phyloP scores from a whole-genome alignment of 2,888 invertebrate genomes.

The Oscheius sp. region DNA sequence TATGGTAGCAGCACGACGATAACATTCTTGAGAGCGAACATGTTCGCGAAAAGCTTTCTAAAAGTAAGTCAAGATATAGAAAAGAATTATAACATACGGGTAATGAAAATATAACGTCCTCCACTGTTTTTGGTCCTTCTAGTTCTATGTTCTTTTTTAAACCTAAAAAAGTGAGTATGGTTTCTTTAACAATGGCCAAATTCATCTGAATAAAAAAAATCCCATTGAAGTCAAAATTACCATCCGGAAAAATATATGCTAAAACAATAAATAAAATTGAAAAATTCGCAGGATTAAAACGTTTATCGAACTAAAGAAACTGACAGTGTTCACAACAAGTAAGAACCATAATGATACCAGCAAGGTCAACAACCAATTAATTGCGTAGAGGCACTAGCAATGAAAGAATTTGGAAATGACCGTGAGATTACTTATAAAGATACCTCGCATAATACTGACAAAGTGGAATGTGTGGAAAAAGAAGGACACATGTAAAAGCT shows the following conservation, averaged over 20 bases:
- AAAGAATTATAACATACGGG: constrained; percentile 19
- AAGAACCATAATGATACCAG: constrained; percentile 1
- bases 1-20: constrained; percentile 33
- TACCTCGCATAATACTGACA: constrained; percentile 9
- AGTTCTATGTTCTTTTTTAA: background rate
- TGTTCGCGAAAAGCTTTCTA: constrained; percentile 19
- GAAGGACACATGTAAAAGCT: background rate
- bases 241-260: too few relatives aligned
- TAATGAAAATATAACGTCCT: constrained; percentile 25
- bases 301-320: background rate
- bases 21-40: background rate
- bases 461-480: constrained; percentile 5
- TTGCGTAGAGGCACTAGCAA: constrained; percentile 18
- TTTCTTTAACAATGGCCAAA: too few relatives aligned
- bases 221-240: too few relatives aligned
- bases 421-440: background rate
- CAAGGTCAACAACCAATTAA: constrained; percentile 3
- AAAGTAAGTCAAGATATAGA: background rate
- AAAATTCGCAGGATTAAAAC: too few relatives aligned
- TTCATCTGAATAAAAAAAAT: too few relatives aligned
- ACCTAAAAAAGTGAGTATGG: constrained; percentile 16
- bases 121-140: constrained; percentile 11
- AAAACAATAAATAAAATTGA: too few relatives aligned
- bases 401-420: background rate
- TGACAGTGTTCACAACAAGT: background rate